Evolutionary conservation across 2,797 vertebrate genomes (phyloP).

Genomic region (Lutjanus campechanus): DNA sequence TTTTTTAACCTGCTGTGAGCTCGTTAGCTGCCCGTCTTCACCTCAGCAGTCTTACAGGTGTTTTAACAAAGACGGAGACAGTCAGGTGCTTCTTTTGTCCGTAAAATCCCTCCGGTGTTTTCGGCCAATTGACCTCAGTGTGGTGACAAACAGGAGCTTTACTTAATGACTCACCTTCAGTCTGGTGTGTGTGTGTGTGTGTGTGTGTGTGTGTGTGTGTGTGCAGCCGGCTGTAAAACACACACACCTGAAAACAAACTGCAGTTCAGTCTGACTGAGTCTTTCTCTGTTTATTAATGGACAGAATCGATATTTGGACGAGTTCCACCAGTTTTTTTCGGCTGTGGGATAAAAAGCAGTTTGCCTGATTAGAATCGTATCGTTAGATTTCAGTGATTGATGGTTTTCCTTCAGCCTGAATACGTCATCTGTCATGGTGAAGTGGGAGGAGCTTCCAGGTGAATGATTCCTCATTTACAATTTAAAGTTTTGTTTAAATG

Average conservation of each 20-base stretch:
- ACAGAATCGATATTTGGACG: too few species aligned
- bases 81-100: neutral
- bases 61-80: conserved; percentile 11
- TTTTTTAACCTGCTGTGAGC: neutral
- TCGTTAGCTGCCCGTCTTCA: conserved; percentile 18
- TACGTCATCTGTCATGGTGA: too few species aligned
- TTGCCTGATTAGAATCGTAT: neutral
- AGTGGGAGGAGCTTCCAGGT: too few species aligned
- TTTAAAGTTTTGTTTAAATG: too few species aligned
- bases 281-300: neutral
- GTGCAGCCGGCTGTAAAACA: neutral
- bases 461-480: too few species aligned
- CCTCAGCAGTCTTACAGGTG: conserved; percentile 4
- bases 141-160: conserved; percentile 25
- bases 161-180: conserved; percentile 25
- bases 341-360: neutral
- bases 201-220: neutral
- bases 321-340: too few species aligned
- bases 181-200: neutral
- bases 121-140: neutral
- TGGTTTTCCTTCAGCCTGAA: neutral
- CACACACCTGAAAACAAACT: conserved; percentile 3
- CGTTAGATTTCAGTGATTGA: neutral
- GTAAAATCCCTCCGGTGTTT: neutral
- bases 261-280: neutral